phyloP scores from a whole-genome alignment of 1,140 invertebrate species.

The Neelides sp. region DNA sequence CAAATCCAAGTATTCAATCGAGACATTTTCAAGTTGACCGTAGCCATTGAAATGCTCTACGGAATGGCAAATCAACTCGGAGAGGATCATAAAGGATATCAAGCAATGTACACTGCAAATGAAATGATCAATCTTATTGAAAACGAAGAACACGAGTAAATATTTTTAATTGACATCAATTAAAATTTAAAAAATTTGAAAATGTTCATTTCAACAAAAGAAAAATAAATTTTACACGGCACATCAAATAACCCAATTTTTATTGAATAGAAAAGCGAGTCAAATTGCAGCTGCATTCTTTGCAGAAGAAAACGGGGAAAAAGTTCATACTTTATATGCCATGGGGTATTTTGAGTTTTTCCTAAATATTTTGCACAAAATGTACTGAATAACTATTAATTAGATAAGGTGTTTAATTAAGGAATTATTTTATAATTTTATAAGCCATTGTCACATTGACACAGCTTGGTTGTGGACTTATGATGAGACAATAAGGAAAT shows the following conservation, averaged over 20 bases:
- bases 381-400: no score
- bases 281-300: conserved; percentile 38
- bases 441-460: conserved; percentile 43
- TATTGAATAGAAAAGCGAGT: conserved; percentile 34
- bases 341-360: conserved; percentile 42
- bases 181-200: background rate
- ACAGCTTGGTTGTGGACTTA: conserved; percentile 46
- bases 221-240: conserved; percentile 10
- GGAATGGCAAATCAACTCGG: conserved; percentile 35
- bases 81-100: conserved; percentile 38
- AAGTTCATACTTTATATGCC: conserved; percentile 39
- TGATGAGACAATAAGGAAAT: conserved; percentile 43
- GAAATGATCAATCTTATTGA: conserved; percentile 39
- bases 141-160: conserved; percentile 5
- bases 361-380: no score
- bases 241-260: conserved; percentile 13
- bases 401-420: no score
- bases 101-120: conserved; percentile 43
- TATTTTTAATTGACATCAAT: background rate
- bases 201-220: background rate
- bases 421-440: no score
- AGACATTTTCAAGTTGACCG: conserved; percentile 36
- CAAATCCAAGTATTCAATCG: conserved; percentile 40
- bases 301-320: conserved; percentile 39
- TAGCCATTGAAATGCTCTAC: conserved; percentile 40